A percentile compares a stretch with the other conserved stretches of the same genome.
Evolutionary conservation across 2,888 invertebrate species (phyloP).

Genomic region (Panzeria rudis): DNA sequence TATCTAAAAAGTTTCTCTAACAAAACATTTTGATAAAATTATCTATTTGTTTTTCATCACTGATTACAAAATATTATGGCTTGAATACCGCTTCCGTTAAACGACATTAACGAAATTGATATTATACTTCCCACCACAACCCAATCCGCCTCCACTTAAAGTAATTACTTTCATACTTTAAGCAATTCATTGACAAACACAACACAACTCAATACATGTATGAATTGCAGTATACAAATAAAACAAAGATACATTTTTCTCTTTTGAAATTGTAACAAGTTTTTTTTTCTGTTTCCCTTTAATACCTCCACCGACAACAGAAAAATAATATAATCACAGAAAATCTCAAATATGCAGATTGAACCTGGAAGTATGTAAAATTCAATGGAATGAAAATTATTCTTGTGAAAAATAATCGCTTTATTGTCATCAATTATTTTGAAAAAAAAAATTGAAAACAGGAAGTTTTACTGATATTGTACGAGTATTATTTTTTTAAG

Average conservation of each 20-base stretch:
- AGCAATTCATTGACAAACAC: constrained; percentile 38
- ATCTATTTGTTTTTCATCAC: too few species aligned
- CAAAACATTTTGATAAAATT: too few species aligned
- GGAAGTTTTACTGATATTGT: constrained; percentile 34
- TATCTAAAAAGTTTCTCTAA: too few species aligned
- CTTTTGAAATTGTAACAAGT: constrained; percentile 31
- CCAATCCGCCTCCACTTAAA: constrained; percentile 11
- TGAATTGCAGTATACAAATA: neutral
- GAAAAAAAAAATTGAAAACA: neutral
- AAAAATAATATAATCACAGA: neutral
- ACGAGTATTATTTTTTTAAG: neutral
- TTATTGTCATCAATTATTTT: constrained; percentile 53
- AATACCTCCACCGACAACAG: neutral
- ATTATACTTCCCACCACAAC: neutral
- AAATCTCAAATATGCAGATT: neutral
- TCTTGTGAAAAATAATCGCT: constrained; percentile 34
- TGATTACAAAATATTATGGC: too few species aligned
- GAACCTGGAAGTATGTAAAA: constrained; percentile 1
- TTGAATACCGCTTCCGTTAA: neutral
- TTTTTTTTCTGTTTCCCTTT: neutral
- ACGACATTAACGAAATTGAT: neutral
- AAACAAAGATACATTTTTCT: constrained; percentile 19
- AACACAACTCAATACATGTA: constrained; percentile 13
- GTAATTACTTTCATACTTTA: constrained; percentile 26
- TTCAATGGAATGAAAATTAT: constrained; percentile 18